phyloP scores from a whole-genome alignment of 2,888 invertebrate genomes.

The Tachina grossa region DNA sequence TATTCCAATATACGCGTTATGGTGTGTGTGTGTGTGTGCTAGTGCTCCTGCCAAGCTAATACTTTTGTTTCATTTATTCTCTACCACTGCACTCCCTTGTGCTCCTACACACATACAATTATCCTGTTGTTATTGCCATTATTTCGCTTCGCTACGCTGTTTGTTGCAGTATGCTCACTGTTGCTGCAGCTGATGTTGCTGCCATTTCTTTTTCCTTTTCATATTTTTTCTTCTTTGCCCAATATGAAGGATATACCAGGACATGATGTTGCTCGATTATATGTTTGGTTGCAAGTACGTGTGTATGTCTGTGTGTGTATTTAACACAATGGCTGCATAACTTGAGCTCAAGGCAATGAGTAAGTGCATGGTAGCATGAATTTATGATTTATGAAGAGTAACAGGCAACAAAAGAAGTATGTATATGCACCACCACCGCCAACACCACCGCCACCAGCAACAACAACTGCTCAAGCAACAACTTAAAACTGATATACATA shows the following conservation, averaged over 20 bases:
- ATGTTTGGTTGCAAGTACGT: slow-evolving; percentile 31
- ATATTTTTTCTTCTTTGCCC: slow-evolving; percentile 14
- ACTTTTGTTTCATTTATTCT: slow-evolving; percentile 63
- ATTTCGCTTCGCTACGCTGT: slow-evolving; percentile 34
- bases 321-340: slow-evolving; percentile 59
- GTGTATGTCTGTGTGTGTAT: slow-evolving; percentile 4
- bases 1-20: neutral
- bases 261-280: slow-evolving; percentile 60
- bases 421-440: slow-evolving; percentile 16
- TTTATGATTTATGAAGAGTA: slow-evolving; percentile 72
- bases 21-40: slow-evolving; percentile 1
- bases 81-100: slow-evolving; percentile 36
- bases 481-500: slow-evolving; percentile 27
- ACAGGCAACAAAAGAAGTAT: slow-evolving; percentile 65
- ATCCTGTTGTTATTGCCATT: slow-evolving; percentile 27
- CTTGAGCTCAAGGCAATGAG: slow-evolving; percentile 61
- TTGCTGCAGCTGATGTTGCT: slow-evolving; percentile 5
- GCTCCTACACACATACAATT: slow-evolving; percentile 23
- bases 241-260: slow-evolving; percentile 61
- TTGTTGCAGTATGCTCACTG: slow-evolving; percentile 36
- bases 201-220: slow-evolving; percentile 1
- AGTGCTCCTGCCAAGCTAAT: slow-evolving; percentile 60
- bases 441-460: slow-evolving; percentile 6
- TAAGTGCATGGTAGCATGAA: slow-evolving; percentile 68
- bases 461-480: slow-evolving; percentile 41